Evolutionary conservation across 1,140 invertebrate species (phyloP).

Genomic region (Bathynomus jamesi): DNA sequence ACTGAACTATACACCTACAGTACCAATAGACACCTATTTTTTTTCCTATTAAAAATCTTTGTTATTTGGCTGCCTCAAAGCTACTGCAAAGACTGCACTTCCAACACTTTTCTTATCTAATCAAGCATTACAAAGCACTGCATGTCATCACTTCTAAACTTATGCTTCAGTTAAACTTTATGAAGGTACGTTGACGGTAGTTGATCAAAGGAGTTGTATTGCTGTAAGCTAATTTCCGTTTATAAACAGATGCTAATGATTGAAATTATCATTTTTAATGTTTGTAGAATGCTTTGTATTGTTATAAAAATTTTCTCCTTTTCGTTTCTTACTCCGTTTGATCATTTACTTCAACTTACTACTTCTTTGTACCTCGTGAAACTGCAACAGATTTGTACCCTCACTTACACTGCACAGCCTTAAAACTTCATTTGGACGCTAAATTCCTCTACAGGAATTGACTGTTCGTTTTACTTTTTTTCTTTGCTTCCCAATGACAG

Average conservation of each 20-base stretch:
- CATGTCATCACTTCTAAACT: background rate
- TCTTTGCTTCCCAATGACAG: conserved; percentile 1
- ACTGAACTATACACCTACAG: too few relatives aligned
- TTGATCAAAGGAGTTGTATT: too few relatives aligned
- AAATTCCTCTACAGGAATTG: background rate
- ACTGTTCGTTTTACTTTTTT: background rate
- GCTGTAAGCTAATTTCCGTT: background rate
- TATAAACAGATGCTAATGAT: too few relatives aligned
- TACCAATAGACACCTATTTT: too few relatives aligned
- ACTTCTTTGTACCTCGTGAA: background rate
- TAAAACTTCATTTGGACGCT: background rate
- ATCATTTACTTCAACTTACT: background rate
- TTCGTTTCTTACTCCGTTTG: too few relatives aligned
- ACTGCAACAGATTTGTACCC: background rate
- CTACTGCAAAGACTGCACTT: background rate
- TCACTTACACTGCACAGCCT: background rate
- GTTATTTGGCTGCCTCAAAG: background rate
- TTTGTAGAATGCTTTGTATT: too few relatives aligned
- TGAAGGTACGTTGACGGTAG: background rate
- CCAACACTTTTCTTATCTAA: background rate
- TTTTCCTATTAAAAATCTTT: too few relatives aligned
- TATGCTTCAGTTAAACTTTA: background rate
- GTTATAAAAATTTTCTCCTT: too few relatives aligned
- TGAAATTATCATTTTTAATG: too few relatives aligned
- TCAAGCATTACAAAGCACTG: background rate